These are phyloP conservation scores for Schlechtendalia chinensis DNA, from an alignment of 1,140 invertebrate genomes.

Conservation along the genomic window DNA sequence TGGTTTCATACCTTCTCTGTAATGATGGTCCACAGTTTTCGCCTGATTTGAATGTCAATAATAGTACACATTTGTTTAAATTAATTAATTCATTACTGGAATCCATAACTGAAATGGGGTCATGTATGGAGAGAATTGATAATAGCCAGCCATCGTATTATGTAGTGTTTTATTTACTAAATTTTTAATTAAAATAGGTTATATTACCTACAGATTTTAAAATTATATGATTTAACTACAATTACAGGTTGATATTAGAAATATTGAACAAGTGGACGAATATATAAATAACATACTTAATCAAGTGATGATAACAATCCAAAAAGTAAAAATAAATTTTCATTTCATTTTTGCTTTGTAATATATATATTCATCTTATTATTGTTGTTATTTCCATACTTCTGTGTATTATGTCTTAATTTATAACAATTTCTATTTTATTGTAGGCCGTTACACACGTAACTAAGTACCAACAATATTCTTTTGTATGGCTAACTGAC, in stretches of 20 bases:
- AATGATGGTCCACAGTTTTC: neutral
- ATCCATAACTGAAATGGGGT: neutral
- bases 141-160: neutral
- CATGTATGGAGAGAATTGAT: constrained; percentile 11
- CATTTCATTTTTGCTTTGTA: too few species aligned
- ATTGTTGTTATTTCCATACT: too few species aligned
- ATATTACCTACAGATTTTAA: neutral
- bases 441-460: constrained; percentile 52
- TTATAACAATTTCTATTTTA: neutral
- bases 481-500: constrained; percentile 69
- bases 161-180: neutral
- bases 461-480: constrained; percentile 54
- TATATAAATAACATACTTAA: neutral
- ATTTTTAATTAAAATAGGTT: neutral
- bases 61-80: neutral
- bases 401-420: too few species aligned
- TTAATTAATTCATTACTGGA: constrained; percentile 11
- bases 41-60: constrained; percentile 6
- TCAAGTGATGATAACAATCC: neutral
- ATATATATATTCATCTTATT: too few species aligned
- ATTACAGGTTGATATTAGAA: constrained; percentile 30
- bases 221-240: neutral
- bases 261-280: neutral
- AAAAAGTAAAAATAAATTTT: neutral
- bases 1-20: neutral